Evolutionary conservation across 2,888 invertebrate genomes (phyloP).

Genomic region (Epirrhoe alternata): DNA sequence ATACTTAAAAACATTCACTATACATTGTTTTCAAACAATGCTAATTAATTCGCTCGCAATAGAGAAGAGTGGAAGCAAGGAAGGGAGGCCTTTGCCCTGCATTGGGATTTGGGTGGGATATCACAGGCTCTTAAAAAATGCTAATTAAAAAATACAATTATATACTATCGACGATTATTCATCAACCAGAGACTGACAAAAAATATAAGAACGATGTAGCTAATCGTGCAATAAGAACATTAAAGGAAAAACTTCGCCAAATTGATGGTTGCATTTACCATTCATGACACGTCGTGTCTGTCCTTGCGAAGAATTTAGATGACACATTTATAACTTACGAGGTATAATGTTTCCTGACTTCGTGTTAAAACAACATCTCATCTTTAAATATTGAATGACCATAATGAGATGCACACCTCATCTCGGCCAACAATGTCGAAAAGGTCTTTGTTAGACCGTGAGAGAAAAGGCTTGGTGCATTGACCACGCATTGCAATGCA

Average conservation of each 20-base stretch:
- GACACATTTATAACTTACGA: constrained; percentile 6
- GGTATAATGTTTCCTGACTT: background rate
- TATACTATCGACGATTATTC: constrained; percentile 6
- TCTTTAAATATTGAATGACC: constrained; percentile 35
- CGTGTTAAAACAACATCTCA: constrained; percentile 17
- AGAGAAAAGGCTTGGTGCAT: constrained; percentile 61
- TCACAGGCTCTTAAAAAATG: no score
- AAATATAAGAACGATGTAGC: background rate
- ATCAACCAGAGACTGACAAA: constrained; percentile 10
- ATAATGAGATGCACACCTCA: constrained; percentile 33
- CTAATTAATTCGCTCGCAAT: no score
- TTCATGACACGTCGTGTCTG: constrained; percentile 22
- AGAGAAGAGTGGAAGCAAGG: no score
- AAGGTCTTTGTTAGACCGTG: constrained; percentile 54
- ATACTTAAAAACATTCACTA: no score
- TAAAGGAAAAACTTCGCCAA: constrained; percentile 18
- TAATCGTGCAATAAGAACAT: constrained; percentile 10
- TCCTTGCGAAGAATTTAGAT: constrained; percentile 28
- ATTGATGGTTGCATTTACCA: constrained; percentile 17
- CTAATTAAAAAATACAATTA: constrained; percentile 14
- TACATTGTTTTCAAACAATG: no score
- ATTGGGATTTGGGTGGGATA: no score
- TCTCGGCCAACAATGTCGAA: constrained; percentile 25
- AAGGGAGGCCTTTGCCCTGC: no score
- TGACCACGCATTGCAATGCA: constrained; percentile 69